Percentiles rank a stretch among this genome's conserved stretches.
phyloP scores from a whole-genome alignment of 1,140 invertebrate genomes.

The Drosophila sturtevanti region DNA sequence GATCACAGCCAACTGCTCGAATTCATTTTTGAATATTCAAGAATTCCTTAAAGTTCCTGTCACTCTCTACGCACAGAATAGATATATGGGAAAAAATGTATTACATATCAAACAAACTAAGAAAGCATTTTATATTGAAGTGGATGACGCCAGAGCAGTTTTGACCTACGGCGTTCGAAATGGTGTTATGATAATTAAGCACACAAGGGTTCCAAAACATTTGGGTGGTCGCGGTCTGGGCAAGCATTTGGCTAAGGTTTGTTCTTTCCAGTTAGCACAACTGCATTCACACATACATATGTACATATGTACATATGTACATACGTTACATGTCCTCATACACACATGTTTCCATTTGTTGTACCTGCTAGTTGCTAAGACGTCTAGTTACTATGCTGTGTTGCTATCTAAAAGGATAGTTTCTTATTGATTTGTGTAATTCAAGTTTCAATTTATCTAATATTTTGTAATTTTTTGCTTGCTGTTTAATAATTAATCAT shows the following conservation, averaged over 20 bases:
- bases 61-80: background rate
- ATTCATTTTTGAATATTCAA: background rate
- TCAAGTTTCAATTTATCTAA: background rate
- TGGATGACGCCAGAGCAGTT: background rate
- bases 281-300: background rate
- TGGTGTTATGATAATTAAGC: conserved; percentile 1
- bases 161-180: background rate
- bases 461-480: background rate
- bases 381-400: background rate
- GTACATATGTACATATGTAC: background rate
- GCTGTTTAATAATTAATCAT: background rate
- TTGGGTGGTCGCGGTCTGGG: conserved; percentile 7
- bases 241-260: conserved; percentile 6
- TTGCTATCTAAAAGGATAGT: background rate
- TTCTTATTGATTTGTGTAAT: background rate
- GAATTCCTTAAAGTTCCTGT: background rate
- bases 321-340: background rate
- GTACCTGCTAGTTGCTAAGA: conserved; percentile 3
- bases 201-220: background rate
- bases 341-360: background rate
- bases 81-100: background rate
- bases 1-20: background rate
- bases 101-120: background rate
- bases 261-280: background rate
- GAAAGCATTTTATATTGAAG: background rate